Evolutionary conservation across 35 echinoderm and acorn worm species (phyloP).

Genomic region (Apostichopus parvimensis): DNA sequence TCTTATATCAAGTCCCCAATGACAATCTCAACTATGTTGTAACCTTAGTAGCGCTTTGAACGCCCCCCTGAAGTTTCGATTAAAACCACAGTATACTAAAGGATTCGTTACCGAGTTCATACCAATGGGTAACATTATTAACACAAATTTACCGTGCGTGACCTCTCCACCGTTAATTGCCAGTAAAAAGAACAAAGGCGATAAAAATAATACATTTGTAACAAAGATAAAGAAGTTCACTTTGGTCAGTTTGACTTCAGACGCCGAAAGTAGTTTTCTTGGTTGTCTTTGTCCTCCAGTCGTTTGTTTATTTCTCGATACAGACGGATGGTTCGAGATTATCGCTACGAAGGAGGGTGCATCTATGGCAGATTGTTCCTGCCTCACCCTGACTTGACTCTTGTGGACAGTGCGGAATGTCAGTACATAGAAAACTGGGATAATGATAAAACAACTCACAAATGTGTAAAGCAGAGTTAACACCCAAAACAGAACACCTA

Average conservation of each 20-base stretch:
- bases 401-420: constrained; percentile 44
- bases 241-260: constrained; percentile 2
- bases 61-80: background rate
- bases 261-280: background rate
- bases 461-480: constrained; percentile 28
- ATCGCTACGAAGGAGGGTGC: too few species aligned
- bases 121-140: background rate
- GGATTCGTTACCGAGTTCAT: constrained; percentile 12
- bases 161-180: background rate
- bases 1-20: too few species aligned
- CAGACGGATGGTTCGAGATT: too few species aligned
- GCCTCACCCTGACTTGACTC: constrained; percentile 16
- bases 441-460: constrained; percentile 22
- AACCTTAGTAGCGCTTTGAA: background rate
- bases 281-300: background rate
- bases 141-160: background rate
- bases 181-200: background rate
- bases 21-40: background rate
- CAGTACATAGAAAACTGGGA: constrained; percentile 30
- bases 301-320: too few species aligned
- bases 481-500: constrained; percentile 29
- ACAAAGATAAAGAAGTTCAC: constrained; percentile 10
- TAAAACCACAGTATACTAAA: background rate
- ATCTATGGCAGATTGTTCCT: background rate
- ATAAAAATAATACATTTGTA: constrained; percentile 14